Conservation (phyloP, 2,113 vertebrate genomes). For the Candoia aspera region DNA sequence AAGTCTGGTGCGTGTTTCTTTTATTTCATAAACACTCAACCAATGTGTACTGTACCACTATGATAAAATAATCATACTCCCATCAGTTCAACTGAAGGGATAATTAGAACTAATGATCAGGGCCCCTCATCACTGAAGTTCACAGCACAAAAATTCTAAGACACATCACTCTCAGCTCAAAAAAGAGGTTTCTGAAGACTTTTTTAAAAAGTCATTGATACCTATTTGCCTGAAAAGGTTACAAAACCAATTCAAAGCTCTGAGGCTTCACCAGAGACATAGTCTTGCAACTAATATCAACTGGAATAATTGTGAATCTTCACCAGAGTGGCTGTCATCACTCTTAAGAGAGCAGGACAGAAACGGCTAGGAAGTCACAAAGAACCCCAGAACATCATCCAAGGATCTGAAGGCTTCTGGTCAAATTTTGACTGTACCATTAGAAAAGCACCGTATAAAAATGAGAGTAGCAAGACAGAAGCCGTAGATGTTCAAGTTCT, state of each 20-base stretch:
- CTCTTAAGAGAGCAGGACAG: neutral
- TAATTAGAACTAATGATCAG: neutral
- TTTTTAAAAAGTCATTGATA: neutral
- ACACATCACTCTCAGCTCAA: neutral
- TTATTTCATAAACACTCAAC: neutral
- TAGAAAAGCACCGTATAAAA: neutral
- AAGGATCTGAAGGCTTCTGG: neutral
- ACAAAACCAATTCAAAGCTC: neutral
- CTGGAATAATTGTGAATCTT: neutral
- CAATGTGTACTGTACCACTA: neutral
- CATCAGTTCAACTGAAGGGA: neutral
- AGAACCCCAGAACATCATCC: neutral
- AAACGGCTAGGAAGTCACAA: neutral
- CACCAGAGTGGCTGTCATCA: neutral
- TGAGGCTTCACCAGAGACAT: neutral
- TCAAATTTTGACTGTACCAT: neutral
- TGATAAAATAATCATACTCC: neutral
- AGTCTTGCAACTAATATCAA: neutral
- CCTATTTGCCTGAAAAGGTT: neutral
- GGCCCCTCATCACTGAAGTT: neutral
- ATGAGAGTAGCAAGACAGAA: neutral
- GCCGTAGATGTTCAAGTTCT: neutral
- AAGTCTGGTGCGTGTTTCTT: neutral
- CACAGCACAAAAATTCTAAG: neutral
- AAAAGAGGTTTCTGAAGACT: neutral